These are phyloP conservation scores for Telenomus remus DNA, from an alignment of 1,140 invertebrate genomes.

Conservation along the genomic window DNA sequence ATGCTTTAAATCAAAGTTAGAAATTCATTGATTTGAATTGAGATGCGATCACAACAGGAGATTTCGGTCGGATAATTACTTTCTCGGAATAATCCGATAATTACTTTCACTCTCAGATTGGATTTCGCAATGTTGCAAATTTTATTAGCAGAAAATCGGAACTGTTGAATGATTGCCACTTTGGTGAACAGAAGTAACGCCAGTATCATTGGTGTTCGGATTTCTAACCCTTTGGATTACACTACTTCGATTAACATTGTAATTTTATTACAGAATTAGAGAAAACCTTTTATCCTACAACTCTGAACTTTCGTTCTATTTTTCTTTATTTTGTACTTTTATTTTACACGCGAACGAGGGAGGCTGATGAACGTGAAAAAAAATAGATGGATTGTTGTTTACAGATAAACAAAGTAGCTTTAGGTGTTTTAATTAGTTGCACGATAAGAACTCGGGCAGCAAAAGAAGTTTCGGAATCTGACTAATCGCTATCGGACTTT, in stretches of 20 bases:
- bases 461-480: constrained; percentile 28
- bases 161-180: too few species aligned
- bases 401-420: constrained; percentile 38
- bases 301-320: too few species aligned
- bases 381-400: constrained; percentile 16
- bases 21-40: constrained; percentile 26
- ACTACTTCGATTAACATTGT: too few species aligned
- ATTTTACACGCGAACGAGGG: too few species aligned
- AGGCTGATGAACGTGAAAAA: constrained; percentile 23
- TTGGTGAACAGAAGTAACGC: too few species aligned
- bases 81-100: too few species aligned
- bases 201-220: too few species aligned
- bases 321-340: too few species aligned
- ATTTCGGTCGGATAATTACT: not conserved
- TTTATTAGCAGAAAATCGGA: too few species aligned
- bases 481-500: constrained; percentile 14
- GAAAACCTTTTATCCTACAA: too few species aligned
- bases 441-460: constrained; percentile 40
- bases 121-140: not conserved
- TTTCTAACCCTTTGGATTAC: too few species aligned
- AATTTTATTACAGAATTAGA: too few species aligned
- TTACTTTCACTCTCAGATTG: not conserved
- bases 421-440: constrained; percentile 41
- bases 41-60: constrained; percentile 7
- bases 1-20: constrained; percentile 36